Evolutionary conservation across 2,888 invertebrate genomes (phyloP), one percentile per base, ranked within the genome.

Genomic region (Xestia xanthographa): DNA sequence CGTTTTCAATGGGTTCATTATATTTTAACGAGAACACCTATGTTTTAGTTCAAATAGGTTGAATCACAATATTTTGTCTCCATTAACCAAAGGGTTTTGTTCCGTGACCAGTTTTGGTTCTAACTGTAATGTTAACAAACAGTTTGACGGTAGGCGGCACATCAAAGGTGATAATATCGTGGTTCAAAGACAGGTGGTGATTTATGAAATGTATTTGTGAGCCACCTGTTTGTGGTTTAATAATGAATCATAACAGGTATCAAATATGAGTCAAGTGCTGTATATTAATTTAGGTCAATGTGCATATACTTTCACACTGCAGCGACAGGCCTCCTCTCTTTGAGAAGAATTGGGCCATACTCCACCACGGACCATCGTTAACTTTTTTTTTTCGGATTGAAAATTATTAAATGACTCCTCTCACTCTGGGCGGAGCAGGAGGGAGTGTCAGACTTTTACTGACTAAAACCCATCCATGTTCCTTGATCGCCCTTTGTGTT

Each of bases 121-220:
- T 84, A 74, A 84, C 73, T 74, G 76, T 72, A 60, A 29, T 65
- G 68, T 74, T 62, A 73, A 80, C 76, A 65, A 78, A 72, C 75
- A 56, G 60, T 66, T 56, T 58, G 66, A 9, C 74, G 62, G 48
- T 41, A 26, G 43, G 73, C 83, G 85, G 86, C 72, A 84, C 82
- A 80, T 85, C 87, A 85, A 86, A 83, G 82, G 75, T 76, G 82
- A 82, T 77, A 80, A 84, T 67, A 76, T 77, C 72, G 76, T 75
- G 63, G 26, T 68, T 43, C 22, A 65, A 72, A 70, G 38, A 63
- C 77, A 76, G 73, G 53, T 72, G 56, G 69, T 72, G 56, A 63
- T 45, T 79, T 79, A 29, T 62, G 17, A 48, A 34, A 14, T 26
- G 48, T 38, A 56, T 79, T 67, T n/a, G 63, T 26, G 5, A 58